Conservation (phyloP, 2,797 vertebrate genomes). For the Aselliscus stoliczkanus region DNA sequence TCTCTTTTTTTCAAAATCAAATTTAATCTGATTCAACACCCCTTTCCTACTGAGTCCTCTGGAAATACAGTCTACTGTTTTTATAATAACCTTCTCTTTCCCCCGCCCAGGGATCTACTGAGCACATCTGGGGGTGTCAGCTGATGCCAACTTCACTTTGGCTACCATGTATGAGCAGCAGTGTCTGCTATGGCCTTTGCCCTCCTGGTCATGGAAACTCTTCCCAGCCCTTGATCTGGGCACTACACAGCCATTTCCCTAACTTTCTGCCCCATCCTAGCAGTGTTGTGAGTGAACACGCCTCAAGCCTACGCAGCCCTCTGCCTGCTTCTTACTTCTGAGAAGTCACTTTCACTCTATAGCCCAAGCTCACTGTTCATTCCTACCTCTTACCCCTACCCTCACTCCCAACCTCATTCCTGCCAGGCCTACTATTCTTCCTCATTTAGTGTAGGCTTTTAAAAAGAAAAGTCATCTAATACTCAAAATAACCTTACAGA, state of each 20-base stretch:
- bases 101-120: not conserved
- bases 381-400: not conserved
- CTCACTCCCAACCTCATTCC: not conserved
- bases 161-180: not conserved
- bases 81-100: not conserved
- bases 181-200: not conserved
- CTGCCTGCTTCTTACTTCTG: not conserved
- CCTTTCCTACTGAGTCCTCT: not conserved
- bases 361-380: not conserved
- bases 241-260: not conserved
- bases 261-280: not conserved
- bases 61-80: not conserved
- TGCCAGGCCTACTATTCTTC: not conserved
- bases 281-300: not conserved
- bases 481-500: not conserved
- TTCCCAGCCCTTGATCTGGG: not conserved
- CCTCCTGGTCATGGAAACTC: not conserved
- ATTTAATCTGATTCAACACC: not conserved
- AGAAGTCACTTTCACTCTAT: not conserved
- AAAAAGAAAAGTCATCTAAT: not conserved
- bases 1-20: not conserved
- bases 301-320: no score
- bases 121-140: not conserved
- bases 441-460: not conserved
- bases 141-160: not conserved